Conservation (phyloP, 2,888 invertebrate species). For the Keiferia lycopersicella region DNA sequence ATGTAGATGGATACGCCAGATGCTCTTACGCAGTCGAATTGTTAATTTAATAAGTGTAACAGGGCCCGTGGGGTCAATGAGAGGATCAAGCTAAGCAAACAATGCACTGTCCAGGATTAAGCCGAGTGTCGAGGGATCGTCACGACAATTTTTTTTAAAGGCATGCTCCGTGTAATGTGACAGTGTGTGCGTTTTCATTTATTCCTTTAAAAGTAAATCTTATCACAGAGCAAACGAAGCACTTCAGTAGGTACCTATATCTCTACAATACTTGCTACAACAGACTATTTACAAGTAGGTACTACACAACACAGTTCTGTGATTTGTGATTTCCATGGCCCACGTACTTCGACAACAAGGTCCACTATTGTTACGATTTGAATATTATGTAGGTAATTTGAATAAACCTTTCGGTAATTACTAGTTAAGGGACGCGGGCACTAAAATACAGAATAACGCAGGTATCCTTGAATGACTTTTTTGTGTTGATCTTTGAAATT, state of each 20-base stretch:
- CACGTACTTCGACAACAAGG: conserved; percentile 15
- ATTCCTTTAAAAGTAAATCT: neutral
- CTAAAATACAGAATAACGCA: neutral
- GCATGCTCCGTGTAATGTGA: no score
- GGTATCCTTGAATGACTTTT: conserved; percentile 4
- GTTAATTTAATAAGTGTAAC: conserved; percentile 32
- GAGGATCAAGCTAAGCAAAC: conserved; percentile 16
- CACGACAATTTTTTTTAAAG: no score
- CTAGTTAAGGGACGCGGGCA: conserved; percentile 5
- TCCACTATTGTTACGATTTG: conserved; percentile 16
- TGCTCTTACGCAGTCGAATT: conserved; percentile 33
- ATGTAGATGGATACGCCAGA: conserved; percentile 36
- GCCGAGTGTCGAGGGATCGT: neutral
- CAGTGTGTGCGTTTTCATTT: no score
- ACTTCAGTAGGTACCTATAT: conserved; percentile 2
- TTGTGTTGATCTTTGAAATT: neutral
- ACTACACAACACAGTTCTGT: neutral
- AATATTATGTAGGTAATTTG: conserved; percentile 17
- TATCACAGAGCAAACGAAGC: neutral
- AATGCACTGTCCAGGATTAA: neutral
- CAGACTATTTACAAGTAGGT: neutral
- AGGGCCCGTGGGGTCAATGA: conserved; percentile 26
- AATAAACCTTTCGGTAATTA: conserved; percentile 18
- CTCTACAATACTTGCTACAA: neutral
- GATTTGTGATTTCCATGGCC: conserved; percentile 8